Evolutionary conservation across 2,888 invertebrate genomes (phyloP).

Genomic region (Lasioglossum marginatum): DNA sequence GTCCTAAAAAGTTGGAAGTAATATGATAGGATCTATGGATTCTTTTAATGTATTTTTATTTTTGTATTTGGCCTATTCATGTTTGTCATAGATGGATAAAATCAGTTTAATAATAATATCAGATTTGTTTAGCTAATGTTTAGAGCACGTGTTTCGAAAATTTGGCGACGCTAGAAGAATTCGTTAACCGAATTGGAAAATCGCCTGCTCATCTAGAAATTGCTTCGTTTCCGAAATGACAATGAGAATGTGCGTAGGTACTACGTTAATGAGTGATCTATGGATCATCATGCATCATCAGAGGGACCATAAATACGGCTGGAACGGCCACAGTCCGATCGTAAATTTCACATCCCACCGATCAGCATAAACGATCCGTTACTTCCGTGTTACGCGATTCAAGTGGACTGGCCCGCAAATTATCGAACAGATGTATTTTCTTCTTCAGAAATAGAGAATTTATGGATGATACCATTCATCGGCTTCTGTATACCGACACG

Average conservation of each 20-base stretch:
- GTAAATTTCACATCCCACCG: slow-evolving; percentile 33
- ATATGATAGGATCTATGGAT: too few species aligned
- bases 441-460: slow-evolving; percentile 4
- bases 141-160: neutral
- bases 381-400: slow-evolving; percentile 21
- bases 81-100: too few species aligned
- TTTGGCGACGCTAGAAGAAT: neutral
- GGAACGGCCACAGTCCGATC: slow-evolving; percentile 3
- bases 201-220: neutral
- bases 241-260: neutral
- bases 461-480: neutral
- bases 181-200: neutral
- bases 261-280: neutral
- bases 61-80: too few species aligned
- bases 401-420: slow-evolving; percentile 10
- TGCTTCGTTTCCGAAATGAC: neutral
- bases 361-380: slow-evolving; percentile 14
- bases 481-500: neutral
- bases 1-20: too few species aligned
- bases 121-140: neutral
- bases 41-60: too few species aligned
- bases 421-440: slow-evolving; percentile 13
- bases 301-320: slow-evolving; percentile 25
- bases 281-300: neutral
- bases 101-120: too few species aligned